Evolutionary conservation across 2,888 invertebrate species (phyloP).

Genomic region (Neoscelio sp.): DNA sequence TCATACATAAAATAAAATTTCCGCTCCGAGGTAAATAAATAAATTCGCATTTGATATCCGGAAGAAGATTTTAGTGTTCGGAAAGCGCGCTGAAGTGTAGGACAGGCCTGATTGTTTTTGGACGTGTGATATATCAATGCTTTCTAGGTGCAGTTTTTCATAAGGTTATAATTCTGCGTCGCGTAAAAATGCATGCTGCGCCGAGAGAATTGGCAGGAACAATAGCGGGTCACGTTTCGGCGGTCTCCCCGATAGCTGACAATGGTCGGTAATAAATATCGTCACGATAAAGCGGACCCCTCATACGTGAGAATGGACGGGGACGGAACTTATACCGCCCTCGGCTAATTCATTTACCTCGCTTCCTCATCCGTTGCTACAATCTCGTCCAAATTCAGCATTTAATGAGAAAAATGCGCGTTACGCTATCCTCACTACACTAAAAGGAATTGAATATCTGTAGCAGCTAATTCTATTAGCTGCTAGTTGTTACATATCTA

Average conservation of each 20-base stretch:
- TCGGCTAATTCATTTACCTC: conserved; percentile 76
- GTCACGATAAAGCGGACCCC: conserved; percentile 69
- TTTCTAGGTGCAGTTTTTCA: conserved; percentile 61
- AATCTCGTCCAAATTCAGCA: conserved; percentile 76
- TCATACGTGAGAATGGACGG: conserved; percentile 69
- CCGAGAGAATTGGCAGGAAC: conserved; percentile 66
- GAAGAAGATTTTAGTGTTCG: conserved; percentile 19
- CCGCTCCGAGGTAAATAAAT: conserved; percentile 34
- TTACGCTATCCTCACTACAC: conserved; percentile 41
- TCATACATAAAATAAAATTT: conserved; percentile 34
- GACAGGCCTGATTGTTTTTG: conserved; percentile 59
- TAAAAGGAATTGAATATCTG: too few species aligned
- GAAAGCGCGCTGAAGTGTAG: conserved; percentile 38
- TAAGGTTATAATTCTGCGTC: conserved; percentile 65
- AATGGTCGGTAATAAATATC: conserved; percentile 70
- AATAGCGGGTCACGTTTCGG: conserved; percentile 67
- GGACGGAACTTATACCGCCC: conserved; percentile 70
- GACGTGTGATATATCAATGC: conserved; percentile 61
- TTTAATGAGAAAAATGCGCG: conserved; percentile 78
- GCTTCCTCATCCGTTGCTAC: conserved; percentile 71
- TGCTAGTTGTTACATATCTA: too few species aligned
- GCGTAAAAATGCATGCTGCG: conserved; percentile 60
- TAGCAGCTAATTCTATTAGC: too few species aligned
- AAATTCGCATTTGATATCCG: conserved; percentile 42
- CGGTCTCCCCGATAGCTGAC: conserved; percentile 58